Evolutionary conservation across 1,140 invertebrate species (phyloP).

Genomic region (Neodiprion lecontei): DNA sequence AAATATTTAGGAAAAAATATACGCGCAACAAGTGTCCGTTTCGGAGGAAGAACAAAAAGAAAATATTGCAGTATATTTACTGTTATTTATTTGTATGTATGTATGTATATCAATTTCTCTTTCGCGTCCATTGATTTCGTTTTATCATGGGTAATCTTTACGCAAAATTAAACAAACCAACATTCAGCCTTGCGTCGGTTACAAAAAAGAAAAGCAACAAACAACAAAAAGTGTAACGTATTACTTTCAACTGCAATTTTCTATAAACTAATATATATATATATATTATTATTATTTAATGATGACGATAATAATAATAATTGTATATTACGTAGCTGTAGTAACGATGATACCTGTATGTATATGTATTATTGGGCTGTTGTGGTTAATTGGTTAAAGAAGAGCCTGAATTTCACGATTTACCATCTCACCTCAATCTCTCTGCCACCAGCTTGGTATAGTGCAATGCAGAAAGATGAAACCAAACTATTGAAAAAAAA

Average conservation of each 20-base stretch:
- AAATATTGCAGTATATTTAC: background rate
- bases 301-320: background rate
- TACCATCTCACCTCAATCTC: background rate
- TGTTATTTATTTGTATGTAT: background rate
- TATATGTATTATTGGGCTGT: background rate
- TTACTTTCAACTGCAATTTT: no score
- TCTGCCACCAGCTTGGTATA: background rate
- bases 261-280: background rate
- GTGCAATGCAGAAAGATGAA: background rate
- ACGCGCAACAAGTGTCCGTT: no score
- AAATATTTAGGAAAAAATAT: no score
- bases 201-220: no score
- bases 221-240: no score
- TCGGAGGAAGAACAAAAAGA: background rate
- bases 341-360: slow-evolving; percentile 2
- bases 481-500: no score
- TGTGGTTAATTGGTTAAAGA: background rate
- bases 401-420: background rate
- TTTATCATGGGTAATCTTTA: background rate
- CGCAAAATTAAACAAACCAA: background rate
- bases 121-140: background rate
- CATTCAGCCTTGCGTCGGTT: no score
- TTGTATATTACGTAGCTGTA: background rate
- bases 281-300: background rate
- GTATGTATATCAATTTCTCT: no score